Percentiles rank a stretch among this genome's conserved stretches.
Evolutionary conservation across 23 tunicate genomes (phyloP).

Genomic region (Clavelina lepadiformis): DNA sequence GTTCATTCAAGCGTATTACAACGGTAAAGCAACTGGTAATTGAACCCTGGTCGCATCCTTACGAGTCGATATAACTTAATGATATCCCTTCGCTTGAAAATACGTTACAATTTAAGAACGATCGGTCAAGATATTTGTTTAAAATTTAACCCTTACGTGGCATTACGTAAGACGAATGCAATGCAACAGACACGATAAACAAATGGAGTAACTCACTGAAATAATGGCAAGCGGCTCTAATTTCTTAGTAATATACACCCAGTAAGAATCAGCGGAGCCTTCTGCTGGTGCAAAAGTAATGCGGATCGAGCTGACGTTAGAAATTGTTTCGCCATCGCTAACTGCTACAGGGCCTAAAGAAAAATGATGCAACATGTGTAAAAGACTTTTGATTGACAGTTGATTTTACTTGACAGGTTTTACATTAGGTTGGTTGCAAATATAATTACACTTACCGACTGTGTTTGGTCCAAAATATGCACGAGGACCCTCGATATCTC

Average conservation of each 20-base stretch:
- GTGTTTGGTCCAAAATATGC: constrained; percentile 22
- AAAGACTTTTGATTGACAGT: neutral
- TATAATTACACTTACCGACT: constrained; percentile 14
- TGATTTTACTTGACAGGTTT: neutral
- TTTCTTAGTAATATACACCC: constrained; percentile 12
- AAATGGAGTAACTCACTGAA: too few relatives aligned
- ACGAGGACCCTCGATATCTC: constrained; percentile 9
- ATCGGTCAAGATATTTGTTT: too few relatives aligned
- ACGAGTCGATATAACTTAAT: too few relatives aligned
- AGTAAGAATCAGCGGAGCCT: constrained; percentile 36
- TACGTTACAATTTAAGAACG: too few relatives aligned
- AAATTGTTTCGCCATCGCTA: neutral
- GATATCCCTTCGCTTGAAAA: too few relatives aligned
- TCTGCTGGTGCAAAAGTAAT: constrained; percentile 17
- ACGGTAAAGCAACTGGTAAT: too few relatives aligned
- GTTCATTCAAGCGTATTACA: too few relatives aligned
- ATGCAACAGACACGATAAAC: too few relatives aligned
- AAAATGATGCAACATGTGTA: neutral
- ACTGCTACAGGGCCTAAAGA: constrained; percentile 26
- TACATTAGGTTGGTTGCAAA: neutral
- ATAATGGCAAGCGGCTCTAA: too few relatives aligned
- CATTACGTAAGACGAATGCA: too few relatives aligned
- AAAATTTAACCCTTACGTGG: too few relatives aligned
- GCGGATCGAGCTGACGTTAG: neutral
- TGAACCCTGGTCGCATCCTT: too few relatives aligned